Conservation (phyloP, 2,888 invertebrate genomes). For the Nomada fabriciana region DNA sequence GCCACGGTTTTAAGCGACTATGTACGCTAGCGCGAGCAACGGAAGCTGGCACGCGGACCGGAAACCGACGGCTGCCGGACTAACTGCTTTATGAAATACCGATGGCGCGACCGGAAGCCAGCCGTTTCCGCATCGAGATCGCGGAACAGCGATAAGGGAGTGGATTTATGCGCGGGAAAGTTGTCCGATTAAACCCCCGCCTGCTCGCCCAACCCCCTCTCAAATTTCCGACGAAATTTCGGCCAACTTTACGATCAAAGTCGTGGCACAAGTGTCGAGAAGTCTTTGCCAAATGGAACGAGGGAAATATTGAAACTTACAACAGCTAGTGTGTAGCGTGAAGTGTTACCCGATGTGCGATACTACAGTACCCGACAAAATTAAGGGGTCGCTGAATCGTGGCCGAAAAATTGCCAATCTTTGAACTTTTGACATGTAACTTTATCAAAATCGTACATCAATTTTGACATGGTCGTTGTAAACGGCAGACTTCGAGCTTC, state of each 20-base stretch:
- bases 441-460: too few relatives aligned
- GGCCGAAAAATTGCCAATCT: too few relatives aligned
- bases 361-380: not conserved
- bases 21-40: conserved; percentile 19
- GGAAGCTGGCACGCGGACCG: conserved; percentile 46
- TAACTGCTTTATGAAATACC: conserved; percentile 72
- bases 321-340: too few relatives aligned
- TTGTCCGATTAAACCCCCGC: conserved; percentile 49
- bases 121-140: conserved; percentile 59
- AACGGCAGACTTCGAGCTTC: too few relatives aligned
- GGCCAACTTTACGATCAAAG: conserved; percentile 11
- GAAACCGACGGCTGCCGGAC: conserved; percentile 58
- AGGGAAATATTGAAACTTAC: not conserved
- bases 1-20: conserved; percentile 54
- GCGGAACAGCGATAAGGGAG: conserved; percentile 43
- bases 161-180: conserved; percentile 55
- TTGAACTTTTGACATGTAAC: too few relatives aligned
- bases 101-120: conserved; percentile 58
- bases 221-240: conserved; percentile 22
- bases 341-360: not conserved
- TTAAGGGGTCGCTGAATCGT: too few relatives aligned
- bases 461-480: too few relatives aligned
- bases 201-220: not conserved
- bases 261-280: conserved; percentile 1
- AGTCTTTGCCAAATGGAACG: not conserved